phyloP scores from a whole-genome alignment of 2,888 invertebrate genomes.

The Chrysotoxum bicinctum region DNA sequence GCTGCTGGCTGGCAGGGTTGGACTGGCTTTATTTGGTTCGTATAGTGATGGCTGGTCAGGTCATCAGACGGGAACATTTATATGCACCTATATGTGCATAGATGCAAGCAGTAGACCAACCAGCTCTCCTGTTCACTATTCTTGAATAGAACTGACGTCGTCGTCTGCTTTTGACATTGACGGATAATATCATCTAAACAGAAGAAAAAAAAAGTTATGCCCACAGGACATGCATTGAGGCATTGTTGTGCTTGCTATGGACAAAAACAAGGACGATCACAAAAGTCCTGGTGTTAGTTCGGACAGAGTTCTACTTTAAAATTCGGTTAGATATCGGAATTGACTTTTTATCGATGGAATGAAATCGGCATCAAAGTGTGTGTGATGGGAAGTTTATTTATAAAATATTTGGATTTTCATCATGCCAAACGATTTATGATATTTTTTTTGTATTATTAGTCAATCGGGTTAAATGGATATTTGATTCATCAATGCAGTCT shows the following conservation, averaged over 20 bases:
- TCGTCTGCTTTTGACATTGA: conserved; percentile 69
- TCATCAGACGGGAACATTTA: conserved; percentile 3
- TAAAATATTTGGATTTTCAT: conserved; percentile 30
- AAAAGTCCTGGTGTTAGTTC: conserved; percentile 26
- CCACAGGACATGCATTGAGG: conserved; percentile 39
- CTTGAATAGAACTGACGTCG: conserved; percentile 50
- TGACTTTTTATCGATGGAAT: conserved; percentile 45
- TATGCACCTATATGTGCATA: too few relatives aligned
- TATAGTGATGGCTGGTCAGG: conserved; percentile 4
- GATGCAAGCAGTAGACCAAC: conserved; percentile 1
- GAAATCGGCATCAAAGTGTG: conserved; percentile 35
- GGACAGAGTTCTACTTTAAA: conserved; percentile 38
- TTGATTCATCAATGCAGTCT: neutral
- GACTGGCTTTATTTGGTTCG: conserved; percentile 8
- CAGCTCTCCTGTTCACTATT: conserved; percentile 14
- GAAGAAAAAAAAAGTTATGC: conserved; percentile 21
- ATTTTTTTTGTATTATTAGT: neutral
- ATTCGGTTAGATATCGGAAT: conserved; percentile 60
- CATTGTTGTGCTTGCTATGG: conserved; percentile 25
- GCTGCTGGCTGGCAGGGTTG: neutral
- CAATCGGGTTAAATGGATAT: neutral
- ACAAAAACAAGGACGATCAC: neutral
- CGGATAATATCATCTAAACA: conserved; percentile 56
- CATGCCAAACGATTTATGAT: conserved; percentile 42
- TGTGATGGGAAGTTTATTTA: conserved; percentile 15